Evolutionary conservation across 2,888 invertebrate genomes (phyloP).

Genomic region (Cheilosia impressa): DNA sequence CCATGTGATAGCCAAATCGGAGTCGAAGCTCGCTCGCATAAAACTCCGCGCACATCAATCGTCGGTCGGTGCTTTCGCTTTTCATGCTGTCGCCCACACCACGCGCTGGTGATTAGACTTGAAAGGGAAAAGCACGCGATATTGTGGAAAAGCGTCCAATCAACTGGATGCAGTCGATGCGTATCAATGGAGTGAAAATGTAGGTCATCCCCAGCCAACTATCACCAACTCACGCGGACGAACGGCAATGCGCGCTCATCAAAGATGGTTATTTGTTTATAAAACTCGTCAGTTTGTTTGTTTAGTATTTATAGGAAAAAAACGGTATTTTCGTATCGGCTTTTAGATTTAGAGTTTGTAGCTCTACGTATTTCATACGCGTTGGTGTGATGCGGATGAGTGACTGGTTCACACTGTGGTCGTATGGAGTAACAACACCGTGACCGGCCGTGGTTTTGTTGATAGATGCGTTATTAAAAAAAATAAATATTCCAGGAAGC

Average conservation of each 20-base stretch:
- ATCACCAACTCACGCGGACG: slow-evolving; percentile 26
- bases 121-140: neutral
- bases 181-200: slow-evolving; percentile 62
- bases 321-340: slow-evolving; percentile 24
- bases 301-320: slow-evolving; percentile 7
- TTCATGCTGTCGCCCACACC: slow-evolving; percentile 48
- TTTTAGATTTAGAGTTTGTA: neutral
- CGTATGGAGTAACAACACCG: slow-evolving; percentile 14
- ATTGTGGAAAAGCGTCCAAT: neutral
- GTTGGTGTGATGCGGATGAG: slow-evolving; percentile 37
- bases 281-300: slow-evolving; percentile 24
- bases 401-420: slow-evolving; percentile 23
- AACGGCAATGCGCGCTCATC: slow-evolving; percentile 63
- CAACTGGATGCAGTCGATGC: slow-evolving; percentile 45
- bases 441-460: slow-evolving; percentile 15
- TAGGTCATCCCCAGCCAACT: slow-evolving; percentile 50
- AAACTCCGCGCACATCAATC: slow-evolving; percentile 37
- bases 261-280: slow-evolving; percentile 45
- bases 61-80: slow-evolving; percentile 58
- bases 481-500: slow-evolving; percentile 31
- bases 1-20: slow-evolving; percentile 61
- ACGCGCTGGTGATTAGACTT: slow-evolving; percentile 4
- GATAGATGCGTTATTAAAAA: slow-evolving; percentile 32
- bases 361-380: neutral
- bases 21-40: slow-evolving; percentile 37